These are phyloP conservation scores for Drosophila peninsularis DNA, from an alignment of 2,888 invertebrate genomes.

Conservation along the genomic window DNA sequence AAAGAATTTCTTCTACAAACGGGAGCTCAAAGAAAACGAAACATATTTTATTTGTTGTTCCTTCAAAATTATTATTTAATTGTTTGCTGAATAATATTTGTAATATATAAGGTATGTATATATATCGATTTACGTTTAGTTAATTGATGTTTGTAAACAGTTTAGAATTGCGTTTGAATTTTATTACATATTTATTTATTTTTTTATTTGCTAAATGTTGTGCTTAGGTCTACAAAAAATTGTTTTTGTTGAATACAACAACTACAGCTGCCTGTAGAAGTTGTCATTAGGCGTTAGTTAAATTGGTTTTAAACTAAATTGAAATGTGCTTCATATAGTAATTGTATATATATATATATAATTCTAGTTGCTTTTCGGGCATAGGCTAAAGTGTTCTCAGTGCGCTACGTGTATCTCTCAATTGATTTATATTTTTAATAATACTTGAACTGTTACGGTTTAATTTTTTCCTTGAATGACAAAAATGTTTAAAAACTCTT, in stretches of 20 bases:
- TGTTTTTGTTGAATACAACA: conserved; percentile 37
- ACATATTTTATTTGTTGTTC: conserved; percentile 5
- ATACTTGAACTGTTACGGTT: conserved; percentile 50
- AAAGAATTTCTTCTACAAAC: not conserved
- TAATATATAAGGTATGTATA: conserved; percentile 29
- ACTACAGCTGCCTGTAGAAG: conserved; percentile 41
- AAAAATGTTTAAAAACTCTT: conserved; percentile 31
- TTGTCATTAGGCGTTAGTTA: conserved; percentile 31
- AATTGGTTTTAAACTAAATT: conserved; percentile 26
- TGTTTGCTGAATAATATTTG: conserved; percentile 31
- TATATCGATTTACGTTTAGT: conserved; percentile 39
- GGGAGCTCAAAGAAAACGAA: conserved; percentile 4
- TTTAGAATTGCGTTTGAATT: conserved; percentile 58
- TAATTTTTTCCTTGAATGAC: conserved; percentile 12
- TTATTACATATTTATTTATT: too few relatives aligned
- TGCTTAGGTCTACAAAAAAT: conserved; percentile 46
- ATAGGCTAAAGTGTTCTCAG: conserved; percentile 41
- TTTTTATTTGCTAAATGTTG: conserved; percentile 30
- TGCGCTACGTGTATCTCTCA: conserved; percentile 46
- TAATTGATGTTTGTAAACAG: conserved; percentile 56
- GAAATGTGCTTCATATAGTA: conserved; percentile 36
- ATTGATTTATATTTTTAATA: conserved; percentile 36
- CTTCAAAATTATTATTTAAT: conserved; percentile 43
- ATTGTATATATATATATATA: conserved; percentile 1
- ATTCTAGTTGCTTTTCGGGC: conserved; percentile 24